A percentile compares a stretch with the other conserved stretches of the same genome.
These are phyloP conservation scores for Euura lappo DNA, from an alignment of 1,140 invertebrate genomes.

Conservation along the genomic window DNA sequence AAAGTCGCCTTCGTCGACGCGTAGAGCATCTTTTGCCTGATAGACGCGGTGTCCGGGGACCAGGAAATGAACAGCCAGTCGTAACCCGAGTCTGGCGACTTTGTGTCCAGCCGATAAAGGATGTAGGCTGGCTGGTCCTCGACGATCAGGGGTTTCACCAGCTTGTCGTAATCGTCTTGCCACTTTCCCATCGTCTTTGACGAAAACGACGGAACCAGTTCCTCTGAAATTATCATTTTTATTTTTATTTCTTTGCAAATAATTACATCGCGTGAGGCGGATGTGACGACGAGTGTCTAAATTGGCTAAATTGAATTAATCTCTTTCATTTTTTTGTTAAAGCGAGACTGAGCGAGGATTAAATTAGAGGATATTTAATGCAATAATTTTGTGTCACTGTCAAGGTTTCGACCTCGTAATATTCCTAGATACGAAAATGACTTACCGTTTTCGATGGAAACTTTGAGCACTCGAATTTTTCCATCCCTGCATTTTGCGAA, in stretches of 20 bases:
- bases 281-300: too few relatives aligned
- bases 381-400: too few relatives aligned
- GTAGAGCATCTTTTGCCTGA: conserved; percentile 98
- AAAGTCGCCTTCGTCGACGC: conserved; percentile 98
- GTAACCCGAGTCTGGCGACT: conserved; percentile 71
- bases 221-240: conserved; percentile 67
- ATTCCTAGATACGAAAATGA: neutral
- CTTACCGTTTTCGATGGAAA: conserved; percentile 87
- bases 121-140: conserved; percentile 93
- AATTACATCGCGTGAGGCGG: too few relatives aligned
- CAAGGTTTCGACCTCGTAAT: too few relatives aligned
- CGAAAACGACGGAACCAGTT: conserved; percentile 73
- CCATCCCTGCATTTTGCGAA: conserved; percentile 84
- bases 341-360: too few relatives aligned
- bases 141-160: conserved; percentile 78
- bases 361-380: too few relatives aligned
- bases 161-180: conserved; percentile 88
- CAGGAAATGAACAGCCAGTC: conserved; percentile 96
- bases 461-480: conserved; percentile 80
- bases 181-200: conserved; percentile 76
- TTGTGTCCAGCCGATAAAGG: conserved; percentile 74
- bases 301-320: too few relatives aligned
- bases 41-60: conserved; percentile 89
- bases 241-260: too few relatives aligned
- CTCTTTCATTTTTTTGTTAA: too few relatives aligned